Conservation (phyloP, 2,888 invertebrate genomes). For the Calameuta pallipes region DNA sequence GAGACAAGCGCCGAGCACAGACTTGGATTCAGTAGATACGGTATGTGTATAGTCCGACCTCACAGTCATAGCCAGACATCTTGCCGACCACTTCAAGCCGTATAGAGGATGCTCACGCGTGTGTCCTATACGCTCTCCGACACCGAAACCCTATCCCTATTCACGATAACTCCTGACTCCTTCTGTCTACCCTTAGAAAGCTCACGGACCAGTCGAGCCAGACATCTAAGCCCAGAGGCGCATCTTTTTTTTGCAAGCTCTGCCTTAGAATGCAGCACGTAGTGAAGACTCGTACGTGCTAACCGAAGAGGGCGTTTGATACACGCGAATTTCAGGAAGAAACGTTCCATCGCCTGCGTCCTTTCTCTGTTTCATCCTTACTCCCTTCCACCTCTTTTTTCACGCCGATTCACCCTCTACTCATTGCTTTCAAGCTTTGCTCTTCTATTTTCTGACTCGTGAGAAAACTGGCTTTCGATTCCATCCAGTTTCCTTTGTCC, state of each 20-base stretch:
- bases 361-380: not conserved
- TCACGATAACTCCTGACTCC: conserved; percentile 2
- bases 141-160: not conserved
- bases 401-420: not conserved
- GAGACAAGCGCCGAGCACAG: not conserved
- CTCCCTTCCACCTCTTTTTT: not conserved
- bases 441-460: not conserved
- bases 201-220: not conserved
- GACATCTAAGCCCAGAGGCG: conserved; percentile 6
- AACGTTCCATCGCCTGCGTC: not conserved
- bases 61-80: conserved; percentile 22
- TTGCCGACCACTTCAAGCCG: conserved; percentile 17
- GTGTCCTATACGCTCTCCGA: not conserved
- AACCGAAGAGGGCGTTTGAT: not conserved
- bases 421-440: not conserved
- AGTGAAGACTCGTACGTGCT: not conserved
- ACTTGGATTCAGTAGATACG: conserved; percentile 35
- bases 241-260: not conserved
- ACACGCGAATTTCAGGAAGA: not conserved
- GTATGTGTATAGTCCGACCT: conserved; percentile 31
- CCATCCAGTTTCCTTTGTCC: not conserved
- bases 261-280: not conserved
- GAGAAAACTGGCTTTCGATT: not conserved
- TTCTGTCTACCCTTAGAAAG: not conserved
- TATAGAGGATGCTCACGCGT: not conserved